phyloP scores from a whole-genome alignment of 2,113 vertebrate species.

The Malaclemys terrapin region DNA sequence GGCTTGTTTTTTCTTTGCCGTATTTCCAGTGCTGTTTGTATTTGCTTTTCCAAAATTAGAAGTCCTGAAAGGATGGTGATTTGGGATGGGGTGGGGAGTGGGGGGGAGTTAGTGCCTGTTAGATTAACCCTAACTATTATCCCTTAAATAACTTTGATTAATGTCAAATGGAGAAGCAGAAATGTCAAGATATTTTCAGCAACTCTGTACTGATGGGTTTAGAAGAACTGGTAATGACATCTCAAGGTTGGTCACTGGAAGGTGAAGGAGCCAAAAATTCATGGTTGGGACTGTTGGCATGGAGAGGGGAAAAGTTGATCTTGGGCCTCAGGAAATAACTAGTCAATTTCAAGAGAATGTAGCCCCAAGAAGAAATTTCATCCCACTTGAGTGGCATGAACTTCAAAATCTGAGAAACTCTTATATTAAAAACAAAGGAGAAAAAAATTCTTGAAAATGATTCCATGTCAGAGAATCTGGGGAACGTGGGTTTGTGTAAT shows the following conservation, averaged over 20 bases:
- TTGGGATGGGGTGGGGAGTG: not conserved
- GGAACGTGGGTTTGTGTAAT: not conserved
- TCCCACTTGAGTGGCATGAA: not conserved
- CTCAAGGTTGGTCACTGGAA: not conserved
- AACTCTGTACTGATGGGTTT: slow-evolving; percentile 38
- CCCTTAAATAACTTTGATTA: slow-evolving; percentile 60
- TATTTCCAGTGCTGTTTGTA: slow-evolving; percentile 25
- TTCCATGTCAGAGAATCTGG: not conserved
- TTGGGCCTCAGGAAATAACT: slow-evolving; percentile 8
- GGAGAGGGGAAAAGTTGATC: slow-evolving; percentile 12
- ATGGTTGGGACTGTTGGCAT: no score
- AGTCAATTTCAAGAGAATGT: not conserved
- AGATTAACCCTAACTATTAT: slow-evolving; percentile 33
- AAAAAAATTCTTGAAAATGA: not conserved
- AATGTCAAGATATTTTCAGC: slow-evolving; percentile 60
- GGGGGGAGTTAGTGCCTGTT: slow-evolving; percentile 44
- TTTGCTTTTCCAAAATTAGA: slow-evolving; percentile 26
- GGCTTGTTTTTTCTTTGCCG: slow-evolving; percentile 8
- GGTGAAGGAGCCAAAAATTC: not conserved
- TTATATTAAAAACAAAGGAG: slow-evolving; percentile 5
- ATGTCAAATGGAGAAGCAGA: slow-evolving; percentile 47
- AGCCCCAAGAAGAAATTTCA: not conserved
- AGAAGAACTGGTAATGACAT: not conserved
- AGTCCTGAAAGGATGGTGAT: not conserved
- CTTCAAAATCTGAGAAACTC: not conserved